A percentile compares a stretch with the other conserved stretches of the same genome.
phyloP scores from a whole-genome alignment of 2,888 invertebrate genomes.

The Leptarthrus brevirostris region DNA sequence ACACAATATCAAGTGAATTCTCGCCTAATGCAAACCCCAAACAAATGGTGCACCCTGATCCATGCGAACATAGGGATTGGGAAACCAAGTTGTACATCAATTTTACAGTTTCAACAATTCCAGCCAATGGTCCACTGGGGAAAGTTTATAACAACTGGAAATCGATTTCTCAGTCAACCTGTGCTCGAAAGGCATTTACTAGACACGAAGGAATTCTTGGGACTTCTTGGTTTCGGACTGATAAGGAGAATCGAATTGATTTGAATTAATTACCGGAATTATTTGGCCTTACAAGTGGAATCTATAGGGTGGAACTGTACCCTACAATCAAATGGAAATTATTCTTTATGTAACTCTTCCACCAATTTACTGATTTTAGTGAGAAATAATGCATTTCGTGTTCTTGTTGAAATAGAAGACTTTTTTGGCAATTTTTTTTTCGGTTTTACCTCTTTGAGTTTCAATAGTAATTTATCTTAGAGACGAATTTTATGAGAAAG shows the following conservation, averaged over 20 bases:
- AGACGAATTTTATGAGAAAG: no score
- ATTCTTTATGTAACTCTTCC: not conserved
- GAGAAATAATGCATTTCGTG: no score
- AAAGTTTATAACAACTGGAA: conserved; percentile 30
- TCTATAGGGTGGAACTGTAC: not conserved
- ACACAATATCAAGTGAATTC: conserved; percentile 1
- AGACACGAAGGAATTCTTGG: conserved; percentile 4
- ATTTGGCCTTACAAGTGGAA: not conserved
- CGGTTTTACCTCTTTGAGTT: no score
- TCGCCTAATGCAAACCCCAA: not conserved
- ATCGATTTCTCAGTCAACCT: conserved; percentile 26
- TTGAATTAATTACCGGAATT: conserved; percentile 37
- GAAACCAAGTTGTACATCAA: conserved; percentile 29
- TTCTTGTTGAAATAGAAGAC: no score
- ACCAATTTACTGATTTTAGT: not conserved
- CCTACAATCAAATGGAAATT: not conserved
- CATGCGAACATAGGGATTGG: not conserved
- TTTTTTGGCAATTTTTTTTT: no score
- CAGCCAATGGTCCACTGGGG: not conserved
- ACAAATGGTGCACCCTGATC: not conserved
- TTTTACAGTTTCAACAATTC: conserved; percentile 9
- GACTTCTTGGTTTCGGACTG: conserved; percentile 1
- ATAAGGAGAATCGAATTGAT: conserved; percentile 33
- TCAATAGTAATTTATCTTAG: no score
- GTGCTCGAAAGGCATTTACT: not conserved